Evolutionary conservation across 2,888 invertebrate genomes (phyloP).

Genomic region (Serrognathus titanus): DNA sequence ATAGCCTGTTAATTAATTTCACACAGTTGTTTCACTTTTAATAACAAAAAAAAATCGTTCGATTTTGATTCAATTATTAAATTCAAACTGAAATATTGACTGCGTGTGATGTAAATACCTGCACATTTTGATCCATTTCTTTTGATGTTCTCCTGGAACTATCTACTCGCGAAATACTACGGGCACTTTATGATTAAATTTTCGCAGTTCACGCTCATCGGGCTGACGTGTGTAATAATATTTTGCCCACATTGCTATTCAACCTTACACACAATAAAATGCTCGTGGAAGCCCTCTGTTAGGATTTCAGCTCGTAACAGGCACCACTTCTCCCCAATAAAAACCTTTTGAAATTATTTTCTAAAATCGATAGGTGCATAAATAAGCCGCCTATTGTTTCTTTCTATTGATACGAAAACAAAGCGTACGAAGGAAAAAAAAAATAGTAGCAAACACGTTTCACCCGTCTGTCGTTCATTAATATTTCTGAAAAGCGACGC

Average conservation of each 20-base stretch:
- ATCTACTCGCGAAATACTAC: not conserved
- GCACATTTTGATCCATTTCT: not conserved
- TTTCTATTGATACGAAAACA: too few relatives aligned
- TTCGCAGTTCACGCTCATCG: not conserved
- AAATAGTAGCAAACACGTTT: too few relatives aligned
- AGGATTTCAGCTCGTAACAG: conserved; percentile 4
- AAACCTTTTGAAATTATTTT: conserved; percentile 1
- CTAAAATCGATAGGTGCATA: conserved; percentile 1
- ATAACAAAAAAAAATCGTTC: not conserved
- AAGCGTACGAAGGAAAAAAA: too few relatives aligned
- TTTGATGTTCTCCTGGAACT: not conserved
- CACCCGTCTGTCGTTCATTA: too few relatives aligned
- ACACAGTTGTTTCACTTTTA: not conserved
- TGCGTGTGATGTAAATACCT: not conserved
- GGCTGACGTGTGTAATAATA: not conserved
- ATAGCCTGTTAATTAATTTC: conserved; percentile 2
- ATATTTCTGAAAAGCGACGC: too few relatives aligned
- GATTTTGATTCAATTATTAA: too few relatives aligned
- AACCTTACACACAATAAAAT: not conserved
- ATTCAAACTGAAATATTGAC: too few relatives aligned
- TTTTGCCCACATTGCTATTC: not conserved
- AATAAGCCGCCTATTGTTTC: too few relatives aligned
- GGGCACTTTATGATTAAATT: not conserved
- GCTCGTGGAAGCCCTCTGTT: not conserved
- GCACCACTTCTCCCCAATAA: conserved; percentile 5